A percentile compares a stretch with the other conserved stretches of the same genome.
Evolutionary conservation across 2,113 vertebrate genomes (phyloP).

Genomic region (Pristiophorus japonicus): DNA sequence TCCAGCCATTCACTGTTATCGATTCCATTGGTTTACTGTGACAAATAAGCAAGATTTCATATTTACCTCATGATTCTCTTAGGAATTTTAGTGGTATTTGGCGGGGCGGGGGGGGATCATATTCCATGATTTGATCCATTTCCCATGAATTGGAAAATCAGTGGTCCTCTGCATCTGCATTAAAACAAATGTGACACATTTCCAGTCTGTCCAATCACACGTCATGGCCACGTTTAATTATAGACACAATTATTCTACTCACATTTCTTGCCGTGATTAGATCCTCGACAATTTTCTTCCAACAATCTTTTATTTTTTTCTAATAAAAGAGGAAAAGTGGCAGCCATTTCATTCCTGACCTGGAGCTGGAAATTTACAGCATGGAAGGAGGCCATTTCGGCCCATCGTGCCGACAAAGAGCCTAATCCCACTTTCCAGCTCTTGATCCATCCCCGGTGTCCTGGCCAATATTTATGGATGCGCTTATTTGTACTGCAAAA

Average conservation of each 20-base stretch:
- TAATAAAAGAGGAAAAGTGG: background rate
- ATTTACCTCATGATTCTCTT: background rate
- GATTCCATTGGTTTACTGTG: background rate
- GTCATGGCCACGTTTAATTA: background rate
- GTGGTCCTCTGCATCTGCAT: too few relatives aligned
- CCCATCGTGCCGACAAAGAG: too few relatives aligned
- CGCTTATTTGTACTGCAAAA: too few relatives aligned
- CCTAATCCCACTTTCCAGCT: too few relatives aligned
- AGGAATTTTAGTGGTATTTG: background rate
- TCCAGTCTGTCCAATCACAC: background rate
- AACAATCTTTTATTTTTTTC: background rate
- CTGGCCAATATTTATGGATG: too few relatives aligned
- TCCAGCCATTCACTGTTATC: too few relatives aligned
- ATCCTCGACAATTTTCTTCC: background rate
- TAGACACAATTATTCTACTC: background rate
- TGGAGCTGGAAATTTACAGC: background rate
- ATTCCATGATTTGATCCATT: background rate
- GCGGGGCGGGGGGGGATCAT: too few relatives aligned
- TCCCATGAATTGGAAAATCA: background rate
- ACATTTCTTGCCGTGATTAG: background rate
- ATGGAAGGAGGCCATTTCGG: too few relatives aligned
- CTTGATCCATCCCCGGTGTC: too few relatives aligned
- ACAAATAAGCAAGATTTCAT: background rate
- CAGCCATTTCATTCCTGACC: background rate
- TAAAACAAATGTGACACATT: background rate